Conservation (phyloP, 2,797 vertebrate genomes). For the Clarias laeviceps region DNA sequence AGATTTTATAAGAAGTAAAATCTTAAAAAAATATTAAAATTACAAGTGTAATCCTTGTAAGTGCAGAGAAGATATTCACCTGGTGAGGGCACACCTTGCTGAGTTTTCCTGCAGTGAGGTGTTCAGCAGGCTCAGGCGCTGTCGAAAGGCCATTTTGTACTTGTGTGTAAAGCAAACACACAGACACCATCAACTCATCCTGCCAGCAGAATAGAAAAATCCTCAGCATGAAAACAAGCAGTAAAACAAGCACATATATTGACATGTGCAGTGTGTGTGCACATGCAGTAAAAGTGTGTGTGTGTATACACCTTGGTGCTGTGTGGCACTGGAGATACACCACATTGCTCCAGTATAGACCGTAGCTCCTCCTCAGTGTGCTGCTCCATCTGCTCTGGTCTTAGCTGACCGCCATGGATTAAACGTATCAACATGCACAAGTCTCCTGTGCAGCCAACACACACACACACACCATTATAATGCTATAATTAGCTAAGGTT, state of each 20-base stretch:
- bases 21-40: too few relatives aligned
- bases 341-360: slow-evolving; percentile 79
- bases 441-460: slow-evolving; percentile 78
- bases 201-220: slow-evolving; percentile 47
- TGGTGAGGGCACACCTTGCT: slow-evolving; percentile 95
- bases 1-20: too few relatives aligned
- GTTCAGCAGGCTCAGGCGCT: slow-evolving; percentile 72
- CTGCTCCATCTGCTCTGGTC: slow-evolving; percentile 81
- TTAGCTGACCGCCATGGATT: slow-evolving; percentile 85
- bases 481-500: too few relatives aligned
- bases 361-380: slow-evolving; percentile 82
- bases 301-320: slow-evolving; percentile 78
- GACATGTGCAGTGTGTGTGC: not conserved
- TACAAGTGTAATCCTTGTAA: not conserved
- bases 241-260: not conserved
- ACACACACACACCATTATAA: not conserved
- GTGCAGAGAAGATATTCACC: slow-evolving; percentile 70
- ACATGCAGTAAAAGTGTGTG: not conserved
- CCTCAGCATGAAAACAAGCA: not conserved
- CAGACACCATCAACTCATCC: slow-evolving; percentile 77
- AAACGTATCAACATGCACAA: slow-evolving; percentile 84
- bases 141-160: slow-evolving; percentile 84
- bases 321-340: slow-evolving; percentile 65
- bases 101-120: slow-evolving; percentile 91
- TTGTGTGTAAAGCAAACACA: slow-evolving; percentile 84